Conservation (phyloP, 2,888 invertebrate genomes). For the Euzophera pinguis region DNA sequence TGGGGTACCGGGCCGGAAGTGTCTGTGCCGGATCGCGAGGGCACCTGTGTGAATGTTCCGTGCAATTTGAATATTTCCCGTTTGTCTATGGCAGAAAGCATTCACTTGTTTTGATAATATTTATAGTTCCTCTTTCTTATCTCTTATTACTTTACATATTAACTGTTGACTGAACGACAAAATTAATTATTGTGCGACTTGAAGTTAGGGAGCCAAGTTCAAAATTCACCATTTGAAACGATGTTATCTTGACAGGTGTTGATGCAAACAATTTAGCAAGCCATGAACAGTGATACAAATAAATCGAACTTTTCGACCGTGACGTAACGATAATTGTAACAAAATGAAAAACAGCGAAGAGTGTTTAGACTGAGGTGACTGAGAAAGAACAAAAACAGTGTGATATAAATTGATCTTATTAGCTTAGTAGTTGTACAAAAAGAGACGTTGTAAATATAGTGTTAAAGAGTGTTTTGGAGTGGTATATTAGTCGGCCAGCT, state of each 20-base stretch:
- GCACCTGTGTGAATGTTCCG: conserved; percentile 71
- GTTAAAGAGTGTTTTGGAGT: conserved; percentile 32
- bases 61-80: conserved; percentile 55
- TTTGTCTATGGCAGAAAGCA: conserved; percentile 30
- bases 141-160: not conserved
- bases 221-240: conserved; percentile 31
- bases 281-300: conserved; percentile 47
- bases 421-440: conserved; percentile 40
- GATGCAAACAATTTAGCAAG: conserved; percentile 38
- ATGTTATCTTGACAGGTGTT: conserved; percentile 42
- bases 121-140: conserved; percentile 13
- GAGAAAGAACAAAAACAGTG: conserved; percentile 47
- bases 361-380: conserved; percentile 63
- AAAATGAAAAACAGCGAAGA: conserved; percentile 79
- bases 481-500: conserved; percentile 29
- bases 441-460: conserved; percentile 42
- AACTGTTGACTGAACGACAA: not conserved
- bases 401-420: conserved; percentile 73
- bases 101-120: conserved; percentile 35
- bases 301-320: conserved; percentile 51
- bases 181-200: not conserved
- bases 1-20: conserved; percentile 71
- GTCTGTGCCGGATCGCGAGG: conserved; percentile 60
- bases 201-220: conserved; percentile 32
- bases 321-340: conserved; percentile 56